A percentile compares a stretch with the other conserved stretches of the same genome.
Evolutionary conservation across 2,797 vertebrate species (phyloP).

Genomic region (Hybognathus amarus): DNA sequence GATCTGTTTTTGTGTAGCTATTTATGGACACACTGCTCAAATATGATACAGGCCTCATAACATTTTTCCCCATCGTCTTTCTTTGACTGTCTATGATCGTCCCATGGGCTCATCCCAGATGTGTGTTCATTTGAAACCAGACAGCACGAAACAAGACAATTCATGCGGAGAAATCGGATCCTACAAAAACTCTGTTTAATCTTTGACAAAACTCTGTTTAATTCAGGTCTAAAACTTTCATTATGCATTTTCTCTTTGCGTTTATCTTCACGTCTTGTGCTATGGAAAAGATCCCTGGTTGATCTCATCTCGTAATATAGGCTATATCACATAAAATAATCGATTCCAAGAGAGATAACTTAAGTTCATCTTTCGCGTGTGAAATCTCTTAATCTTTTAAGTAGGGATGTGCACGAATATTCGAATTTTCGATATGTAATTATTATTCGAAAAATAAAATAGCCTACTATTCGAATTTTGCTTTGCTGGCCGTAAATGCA

Average conservation of each 20-base stretch:
- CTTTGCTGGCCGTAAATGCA: no score
- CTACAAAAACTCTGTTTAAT: background rate
- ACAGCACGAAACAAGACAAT: background rate
- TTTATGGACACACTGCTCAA: background rate
- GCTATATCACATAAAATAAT: no score
- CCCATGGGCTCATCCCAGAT: conserved; percentile 37
- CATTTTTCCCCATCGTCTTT: background rate
- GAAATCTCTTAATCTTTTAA: background rate
- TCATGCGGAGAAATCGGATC: conserved; percentile 18
- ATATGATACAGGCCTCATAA: background rate
- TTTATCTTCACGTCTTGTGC: background rate
- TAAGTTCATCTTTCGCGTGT: background rate
- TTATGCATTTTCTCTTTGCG: background rate
- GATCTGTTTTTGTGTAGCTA: background rate
- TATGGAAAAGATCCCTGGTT: background rate
- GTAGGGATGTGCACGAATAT: no score
- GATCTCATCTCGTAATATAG: background rate
- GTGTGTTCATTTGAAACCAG: conserved; percentile 26
- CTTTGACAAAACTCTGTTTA: background rate
- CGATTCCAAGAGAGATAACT: background rate
- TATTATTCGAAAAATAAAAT: no score
- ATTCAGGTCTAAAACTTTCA: background rate
- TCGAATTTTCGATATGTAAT: no score
- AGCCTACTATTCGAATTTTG: no score
- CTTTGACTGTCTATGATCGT: background rate